These are phyloP conservation scores for Dryococelus australis DNA, from an alignment of 2,888 invertebrate genomes.

Conservation along the genomic window DNA sequence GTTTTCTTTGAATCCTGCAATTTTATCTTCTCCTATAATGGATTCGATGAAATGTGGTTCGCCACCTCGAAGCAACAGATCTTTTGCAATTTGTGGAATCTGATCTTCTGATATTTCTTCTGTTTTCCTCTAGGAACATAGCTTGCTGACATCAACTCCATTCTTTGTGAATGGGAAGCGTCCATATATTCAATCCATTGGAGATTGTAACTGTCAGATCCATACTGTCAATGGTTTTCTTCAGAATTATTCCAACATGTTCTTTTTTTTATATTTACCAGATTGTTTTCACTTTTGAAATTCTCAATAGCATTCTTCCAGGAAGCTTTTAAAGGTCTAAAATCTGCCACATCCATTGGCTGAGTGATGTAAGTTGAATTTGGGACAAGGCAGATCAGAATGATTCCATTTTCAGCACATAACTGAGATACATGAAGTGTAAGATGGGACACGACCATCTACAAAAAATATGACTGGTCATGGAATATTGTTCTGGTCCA, in stretches of 20 bases:
- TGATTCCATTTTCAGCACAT: slow-evolving; percentile 55
- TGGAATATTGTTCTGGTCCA: slow-evolving; percentile 46
- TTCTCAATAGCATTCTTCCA: slow-evolving; percentile 52
- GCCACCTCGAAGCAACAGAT: background rate
- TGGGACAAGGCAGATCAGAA: slow-evolving; percentile 54
- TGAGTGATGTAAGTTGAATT: slow-evolving; percentile 57
- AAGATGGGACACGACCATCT: slow-evolving; percentile 48
- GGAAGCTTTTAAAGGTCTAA: slow-evolving; percentile 51
- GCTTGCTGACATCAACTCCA: background rate
- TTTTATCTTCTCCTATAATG: background rate
- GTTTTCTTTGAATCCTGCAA: background rate
- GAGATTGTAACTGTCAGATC: background rate
- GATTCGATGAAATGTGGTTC: background rate
- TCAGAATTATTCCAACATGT: slow-evolving; percentile 48
- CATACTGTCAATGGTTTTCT: background rate
- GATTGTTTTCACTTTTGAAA: slow-evolving; percentile 41
- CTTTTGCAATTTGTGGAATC: background rate
- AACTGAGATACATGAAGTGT: too few relatives aligned
- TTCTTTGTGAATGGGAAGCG: background rate
- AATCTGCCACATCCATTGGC: slow-evolving; percentile 56
- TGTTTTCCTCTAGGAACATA: background rate
- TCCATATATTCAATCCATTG: slow-evolving; percentile 21
- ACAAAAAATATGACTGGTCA: slow-evolving; percentile 47
- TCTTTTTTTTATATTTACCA: slow-evolving; percentile 48
- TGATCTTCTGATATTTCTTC: background rate